Evolutionary conservation across 30 jellyfish, hydroid and myxozoan species (phyloP), one percentile per base, ranked within the genome.

Genomic region (Nemopilema nomurai): DNA sequence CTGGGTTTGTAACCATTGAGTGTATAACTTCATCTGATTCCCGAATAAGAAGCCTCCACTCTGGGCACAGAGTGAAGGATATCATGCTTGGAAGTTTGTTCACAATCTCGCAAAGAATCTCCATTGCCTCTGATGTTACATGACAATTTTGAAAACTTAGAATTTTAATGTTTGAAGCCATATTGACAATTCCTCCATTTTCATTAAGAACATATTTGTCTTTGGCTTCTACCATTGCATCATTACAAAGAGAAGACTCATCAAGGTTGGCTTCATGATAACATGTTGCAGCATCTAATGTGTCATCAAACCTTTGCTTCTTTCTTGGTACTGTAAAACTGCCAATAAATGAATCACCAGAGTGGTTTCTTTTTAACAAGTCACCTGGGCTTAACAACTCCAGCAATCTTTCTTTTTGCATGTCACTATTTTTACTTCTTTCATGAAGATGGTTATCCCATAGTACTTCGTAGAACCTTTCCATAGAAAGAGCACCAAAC

Each of bases 251-350:
- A 41, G 6, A 41, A 41, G 57, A 3, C 57, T 41, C 13, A 3
- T 13, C 13, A 13, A 41, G 6, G 57, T 13, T 41, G 57, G 25
- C 30, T 9, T 33, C 1, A 18, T 6, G 51, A 18, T 22, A 7
- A 23, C 69, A 73, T 19, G 51, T 73, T 1, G 83, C 83, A 16
- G 25, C 83, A 73, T 73, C 83, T 16, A 73, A 73, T 3, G 83
- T 30, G 7, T 25, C 25, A 20, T 73, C 32, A 32, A 73, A 8
- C 32, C n/a, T 73, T 73, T 49, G 8, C 31, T 25, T 19, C 51
- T 73, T 73, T 17, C 31, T 16, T 30, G 83, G 83, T 16, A 32
- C 8, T 41, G 57, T 13, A 41, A 41, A 41, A 13, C 57, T 41
- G 8, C 21, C 16, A 9, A 9, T 51, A 20, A 16, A 51, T 51